Evolutionary conservation across 2,888 invertebrate genomes (phyloP).

Genomic region (Oscheius sp.): DNA sequence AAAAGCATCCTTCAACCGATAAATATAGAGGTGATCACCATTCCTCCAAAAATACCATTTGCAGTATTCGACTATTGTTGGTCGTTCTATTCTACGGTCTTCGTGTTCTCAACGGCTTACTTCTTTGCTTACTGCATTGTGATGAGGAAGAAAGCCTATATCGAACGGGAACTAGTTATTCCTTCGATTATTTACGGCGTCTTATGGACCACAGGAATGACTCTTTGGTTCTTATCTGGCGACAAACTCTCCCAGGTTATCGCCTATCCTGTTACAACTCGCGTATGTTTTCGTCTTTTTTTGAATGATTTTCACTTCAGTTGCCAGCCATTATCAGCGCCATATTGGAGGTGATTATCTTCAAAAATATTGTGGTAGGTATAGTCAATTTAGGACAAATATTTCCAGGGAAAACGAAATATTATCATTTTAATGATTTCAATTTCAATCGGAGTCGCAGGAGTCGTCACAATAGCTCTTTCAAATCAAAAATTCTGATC

Average conservation of each 20-base stretch:
- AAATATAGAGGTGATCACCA: slow-evolving; percentile 38
- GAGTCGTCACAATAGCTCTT: slow-evolving; percentile 63
- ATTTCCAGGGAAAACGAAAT: slow-evolving; percentile 52
- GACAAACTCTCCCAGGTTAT: slow-evolving; percentile 72
- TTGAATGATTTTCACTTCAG: slow-evolving; percentile 31
- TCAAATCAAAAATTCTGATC: slow-evolving; percentile 51
- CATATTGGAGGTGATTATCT: slow-evolving; percentile 61
- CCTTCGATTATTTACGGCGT: slow-evolving; percentile 60
- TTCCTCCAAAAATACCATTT: slow-evolving; percentile 19
- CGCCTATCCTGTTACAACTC: slow-evolving; percentile 73
- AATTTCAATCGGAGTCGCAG: slow-evolving; percentile 54
- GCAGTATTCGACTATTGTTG: slow-evolving; percentile 66
- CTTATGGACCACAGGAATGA: slow-evolving; percentile 61
- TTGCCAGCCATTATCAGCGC: slow-evolving; percentile 65
- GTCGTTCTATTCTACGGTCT: slow-evolving; percentile 62
- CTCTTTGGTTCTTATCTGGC: slow-evolving; percentile 73
- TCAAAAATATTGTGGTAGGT: slow-evolving; percentile 52
- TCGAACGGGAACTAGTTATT: slow-evolving; percentile 51
- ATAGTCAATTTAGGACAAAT: neutral
- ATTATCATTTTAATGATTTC: slow-evolving; percentile 44
- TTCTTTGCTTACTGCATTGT: slow-evolving; percentile 60
- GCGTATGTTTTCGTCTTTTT: slow-evolving; percentile 47
- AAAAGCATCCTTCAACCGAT: slow-evolving; percentile 45
- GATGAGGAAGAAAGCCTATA: slow-evolving; percentile 45
- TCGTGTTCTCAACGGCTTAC: slow-evolving; percentile 64